Evolutionary conservation across 2,113 vertebrate species (phyloP), one percentile per base, ranked within the genome.

Genomic region (Microcebus lehilahytsara): DNA sequence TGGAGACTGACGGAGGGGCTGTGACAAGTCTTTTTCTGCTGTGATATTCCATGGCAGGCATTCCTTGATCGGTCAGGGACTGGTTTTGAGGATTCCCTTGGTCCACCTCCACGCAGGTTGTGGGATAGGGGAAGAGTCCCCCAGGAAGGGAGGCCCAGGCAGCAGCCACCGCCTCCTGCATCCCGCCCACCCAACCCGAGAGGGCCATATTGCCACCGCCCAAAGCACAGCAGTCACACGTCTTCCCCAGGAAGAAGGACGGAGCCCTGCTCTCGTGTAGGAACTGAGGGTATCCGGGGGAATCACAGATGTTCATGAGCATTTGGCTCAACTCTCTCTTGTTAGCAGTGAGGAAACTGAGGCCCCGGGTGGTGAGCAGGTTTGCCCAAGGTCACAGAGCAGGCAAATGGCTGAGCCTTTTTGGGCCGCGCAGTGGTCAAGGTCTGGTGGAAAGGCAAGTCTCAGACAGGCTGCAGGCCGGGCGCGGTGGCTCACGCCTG

Each of bases 1-100:
- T 95, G 96, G 95, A 95, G 98, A 95, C 1, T 4, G 46, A 74
- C 92, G 60, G 49, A 97, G 78, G 94, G 72, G 62, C 93, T 90
- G 67, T 89, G 67, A 78, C 0, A 0, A 69, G 89, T 72, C 3
- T 19, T 42, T 34, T 30, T 34, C 37, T 40, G 58, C 85, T 78
- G 34, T 69, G 9, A 3, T 40, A 22, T 25, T 40, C 22, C 74
- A 20, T 3, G 8, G 34, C 30, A 34, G 27, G 17, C n/a, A 42
- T 9, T 94, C 22, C 42, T 53, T 23, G 62, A 71, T 37, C 34
- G n/a, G 34, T 34, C 60, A 19, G 17, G 25, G 19, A 14, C 8
- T 12, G 10, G 49, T 5, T 37, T 22, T 60, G 81, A 87, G 58
- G 2, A 30, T 34, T 67, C n/a, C 2, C 25, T 0, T 0, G 9